Conservation (phyloP, 2,113 vertebrate genomes). For the Hemiscyllium ocellatum region DNA sequence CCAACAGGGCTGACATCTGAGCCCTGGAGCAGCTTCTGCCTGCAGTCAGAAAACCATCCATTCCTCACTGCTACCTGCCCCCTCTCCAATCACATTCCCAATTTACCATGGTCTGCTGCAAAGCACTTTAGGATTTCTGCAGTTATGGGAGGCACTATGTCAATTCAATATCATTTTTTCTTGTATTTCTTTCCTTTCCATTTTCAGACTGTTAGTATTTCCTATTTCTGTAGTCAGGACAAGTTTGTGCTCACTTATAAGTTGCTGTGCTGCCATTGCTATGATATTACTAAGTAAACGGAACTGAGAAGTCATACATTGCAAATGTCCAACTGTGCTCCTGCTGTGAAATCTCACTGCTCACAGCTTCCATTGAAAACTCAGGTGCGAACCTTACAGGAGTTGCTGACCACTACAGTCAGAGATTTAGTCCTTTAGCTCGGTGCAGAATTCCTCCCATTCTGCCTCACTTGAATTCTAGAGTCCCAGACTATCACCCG, state of each 20-base stretch:
- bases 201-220: conserved; percentile 2
- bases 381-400: neutral
- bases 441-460: neutral
- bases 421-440: no score
- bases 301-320: neutral
- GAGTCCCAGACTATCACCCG: neutral
- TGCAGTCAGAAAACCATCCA: neutral
- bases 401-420: neutral
- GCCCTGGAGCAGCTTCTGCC: neutral
- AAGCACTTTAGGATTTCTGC: neutral
- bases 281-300: neutral
- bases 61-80: no score
- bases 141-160: neutral
- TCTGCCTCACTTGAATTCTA: neutral
- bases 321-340: neutral
- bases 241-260: neutral
- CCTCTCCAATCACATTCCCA: neutral
- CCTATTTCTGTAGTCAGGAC: neutral
- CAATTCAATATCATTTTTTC: neutral
- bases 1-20: neutral
- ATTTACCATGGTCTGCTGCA: neutral
- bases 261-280: neutral
- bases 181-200: neutral
- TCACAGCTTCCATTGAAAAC: neutral
- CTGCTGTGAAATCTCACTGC: neutral